Conservation (phyloP, 2,113 vertebrate genomes). For the Cynopterus brachyotis region DNA sequence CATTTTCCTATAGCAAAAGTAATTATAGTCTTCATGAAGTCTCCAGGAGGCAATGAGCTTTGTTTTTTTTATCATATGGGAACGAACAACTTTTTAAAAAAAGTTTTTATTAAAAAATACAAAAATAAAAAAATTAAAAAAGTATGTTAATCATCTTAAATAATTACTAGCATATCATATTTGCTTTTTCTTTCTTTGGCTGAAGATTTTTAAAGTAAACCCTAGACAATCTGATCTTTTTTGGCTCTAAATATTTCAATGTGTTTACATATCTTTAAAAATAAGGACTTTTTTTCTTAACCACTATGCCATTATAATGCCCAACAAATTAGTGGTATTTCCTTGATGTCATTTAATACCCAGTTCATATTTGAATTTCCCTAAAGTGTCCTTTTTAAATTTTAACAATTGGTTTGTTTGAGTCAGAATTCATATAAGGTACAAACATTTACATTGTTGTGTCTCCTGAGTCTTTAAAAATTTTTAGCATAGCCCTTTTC, state of each 20-base stretch:
- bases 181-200: background rate
- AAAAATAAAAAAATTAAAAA: background rate
- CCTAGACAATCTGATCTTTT: background rate
- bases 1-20: background rate
- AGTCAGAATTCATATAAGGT: background rate
- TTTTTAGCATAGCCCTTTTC: background rate
- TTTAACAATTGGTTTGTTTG: background rate
- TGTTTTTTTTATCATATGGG: background rate
- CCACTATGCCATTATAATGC: background rate
- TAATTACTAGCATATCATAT: background rate
- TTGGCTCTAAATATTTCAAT: background rate
- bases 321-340: background rate
- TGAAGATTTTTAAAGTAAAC: slow-evolving; percentile 22
- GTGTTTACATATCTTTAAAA: background rate
- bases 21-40: background rate
- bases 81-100: background rate
- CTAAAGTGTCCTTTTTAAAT: background rate
- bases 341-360: background rate
- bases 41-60: background rate
- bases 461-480: background rate
- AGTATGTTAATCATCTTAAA: background rate
- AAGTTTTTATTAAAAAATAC: background rate
- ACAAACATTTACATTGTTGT: background rate
- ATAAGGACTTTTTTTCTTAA: background rate
- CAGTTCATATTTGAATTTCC: background rate